Evolutionary conservation across 2,888 invertebrate species (phyloP).

Genomic region (Urechis unicinctus): DNA sequence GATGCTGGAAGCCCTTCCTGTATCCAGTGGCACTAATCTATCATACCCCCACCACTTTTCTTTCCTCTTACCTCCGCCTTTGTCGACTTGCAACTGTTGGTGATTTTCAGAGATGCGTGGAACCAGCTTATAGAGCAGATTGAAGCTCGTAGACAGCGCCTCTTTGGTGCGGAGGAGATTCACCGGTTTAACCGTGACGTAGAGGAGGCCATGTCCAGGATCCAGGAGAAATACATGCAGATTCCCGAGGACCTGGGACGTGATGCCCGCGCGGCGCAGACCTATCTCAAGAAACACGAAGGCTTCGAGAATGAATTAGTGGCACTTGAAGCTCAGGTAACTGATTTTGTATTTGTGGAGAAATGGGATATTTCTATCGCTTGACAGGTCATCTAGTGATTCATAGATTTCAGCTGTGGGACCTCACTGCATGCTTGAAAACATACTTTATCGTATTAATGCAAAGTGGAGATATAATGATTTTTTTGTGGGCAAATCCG

Average conservation of each 20-base stretch:
- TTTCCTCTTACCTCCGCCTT: too few relatives aligned
- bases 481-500: too few relatives aligned
- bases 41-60: too few relatives aligned
- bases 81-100: too few relatives aligned
- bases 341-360: too few relatives aligned
- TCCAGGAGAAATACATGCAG: constrained; percentile 79
- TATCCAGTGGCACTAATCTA: too few relatives aligned
- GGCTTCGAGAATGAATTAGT: constrained; percentile 88
- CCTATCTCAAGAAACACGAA: constrained; percentile 79
- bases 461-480: too few relatives aligned
- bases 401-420: too few relatives aligned
- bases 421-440: too few relatives aligned
- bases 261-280: constrained; percentile 79
- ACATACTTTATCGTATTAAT: neutral
- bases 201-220: constrained; percentile 80
- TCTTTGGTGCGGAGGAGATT: constrained; percentile 92
- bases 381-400: too few relatives aligned
- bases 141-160: constrained; percentile 74
- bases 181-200: constrained; percentile 96
- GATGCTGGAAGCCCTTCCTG: too few relatives aligned
- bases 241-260: constrained; percentile 72
- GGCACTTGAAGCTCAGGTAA: constrained; percentile 80
- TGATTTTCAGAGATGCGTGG: constrained; percentile 65
- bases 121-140: constrained; percentile 79
- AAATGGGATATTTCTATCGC: too few relatives aligned